Percentiles rank a stretch among this genome's conserved stretches.
Evolutionary conservation across 1,140 invertebrate species (phyloP).

Genomic region (Ectropis grisescens): DNA sequence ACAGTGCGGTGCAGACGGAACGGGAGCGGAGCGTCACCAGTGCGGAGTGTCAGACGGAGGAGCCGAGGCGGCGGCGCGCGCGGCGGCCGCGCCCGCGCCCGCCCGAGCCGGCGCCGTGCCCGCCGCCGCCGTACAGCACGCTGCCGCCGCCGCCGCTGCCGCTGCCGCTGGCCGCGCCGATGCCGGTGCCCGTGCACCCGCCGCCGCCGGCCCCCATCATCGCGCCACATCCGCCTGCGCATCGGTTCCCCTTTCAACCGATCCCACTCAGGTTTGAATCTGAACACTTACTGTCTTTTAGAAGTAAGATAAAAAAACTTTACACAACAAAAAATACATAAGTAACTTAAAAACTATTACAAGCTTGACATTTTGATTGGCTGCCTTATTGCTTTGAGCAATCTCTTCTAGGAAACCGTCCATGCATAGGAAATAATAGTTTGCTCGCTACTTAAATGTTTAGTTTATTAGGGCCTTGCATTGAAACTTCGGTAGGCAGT

Average conservation of each 20-base stretch:
- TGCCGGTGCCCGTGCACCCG: conserved; percentile 17
- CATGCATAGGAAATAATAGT: no score
- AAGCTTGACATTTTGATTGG: no score
- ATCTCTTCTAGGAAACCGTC: no score
- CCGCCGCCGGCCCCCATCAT: conserved; percentile 23
- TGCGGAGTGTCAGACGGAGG: conserved; percentile 61
- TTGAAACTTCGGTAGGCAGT: no score
- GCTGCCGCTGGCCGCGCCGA: conserved; percentile 17
- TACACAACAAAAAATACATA: no score
- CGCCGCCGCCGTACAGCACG: conserved; percentile 66
- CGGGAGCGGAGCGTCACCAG: conserved; percentile 49
- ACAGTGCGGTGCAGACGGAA: conserved; percentile 58
- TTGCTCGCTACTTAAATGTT: no score
- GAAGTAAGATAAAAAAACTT: no score
- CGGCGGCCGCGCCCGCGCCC: conserved; percentile 32
- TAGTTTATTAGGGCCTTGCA: no score
- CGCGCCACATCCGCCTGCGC: conserved; percentile 39
- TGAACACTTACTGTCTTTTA: conserved; percentile 12
- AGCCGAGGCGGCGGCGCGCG: conserved; percentile 42
- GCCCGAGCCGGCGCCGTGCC: conserved; percentile 35
- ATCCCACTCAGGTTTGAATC: conserved; percentile 55
- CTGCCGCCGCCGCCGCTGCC: conserved; percentile 38
- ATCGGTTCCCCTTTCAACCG: conserved; percentile 65
- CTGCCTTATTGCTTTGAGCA: no score
- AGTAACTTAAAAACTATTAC: no score